Evolutionary conservation across 30 jellyfish, hydroid and myxozoan genomes (phyloP), one percentile per base, ranked within the genome.

Genomic region (Euphysa ruthae): DNA sequence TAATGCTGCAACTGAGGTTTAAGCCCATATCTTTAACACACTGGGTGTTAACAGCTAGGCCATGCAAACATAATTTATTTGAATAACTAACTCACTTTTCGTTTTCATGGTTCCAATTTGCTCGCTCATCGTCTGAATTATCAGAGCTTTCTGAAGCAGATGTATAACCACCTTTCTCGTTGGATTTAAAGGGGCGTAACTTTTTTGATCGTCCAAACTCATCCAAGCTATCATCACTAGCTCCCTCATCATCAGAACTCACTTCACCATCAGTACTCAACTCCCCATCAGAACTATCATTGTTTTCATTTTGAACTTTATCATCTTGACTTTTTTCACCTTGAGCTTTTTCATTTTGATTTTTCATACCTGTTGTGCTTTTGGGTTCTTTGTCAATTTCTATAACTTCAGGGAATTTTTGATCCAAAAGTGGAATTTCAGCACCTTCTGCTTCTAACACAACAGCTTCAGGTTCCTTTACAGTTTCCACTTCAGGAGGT

Each of bases 251-350:
- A 0, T 55, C 76, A 46, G 61, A 49, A 18, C 73, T 15, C 46
- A 80, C 35, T 43, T 80, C 88, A 61, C 87, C 95, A 31, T 68
- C 80, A 2, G 80, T 4, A n/a, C 80, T 68, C 31, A 68, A 12
- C 49, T 68, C 80, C 22, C 80, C 80, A 49, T 68, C 80, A 68
- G 75, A 43, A 20, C 74, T 43, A n/a, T n/a, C n/a, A n/a, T n/a
- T n/a, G 4, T 2, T 28, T 63, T 63, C 33, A 23, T 33, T 66
- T 4, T 6, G 4, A 61, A 14, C 66, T 16, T 61, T 61, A 13
- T 25, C 32, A 4, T n/a, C 20, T 3, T 46, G 6, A n/a, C 23
- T 46, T 1, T 2, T 28, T 63, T 63, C 33, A 23, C 73, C 77
- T 4, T 6, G 4, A 61, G 16, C 66, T 16, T 61, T 61, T 18